Base-by-base conservation (phyloP, 2,113 vertebrate genomes). In the Clarias gariepinus region DNA sequence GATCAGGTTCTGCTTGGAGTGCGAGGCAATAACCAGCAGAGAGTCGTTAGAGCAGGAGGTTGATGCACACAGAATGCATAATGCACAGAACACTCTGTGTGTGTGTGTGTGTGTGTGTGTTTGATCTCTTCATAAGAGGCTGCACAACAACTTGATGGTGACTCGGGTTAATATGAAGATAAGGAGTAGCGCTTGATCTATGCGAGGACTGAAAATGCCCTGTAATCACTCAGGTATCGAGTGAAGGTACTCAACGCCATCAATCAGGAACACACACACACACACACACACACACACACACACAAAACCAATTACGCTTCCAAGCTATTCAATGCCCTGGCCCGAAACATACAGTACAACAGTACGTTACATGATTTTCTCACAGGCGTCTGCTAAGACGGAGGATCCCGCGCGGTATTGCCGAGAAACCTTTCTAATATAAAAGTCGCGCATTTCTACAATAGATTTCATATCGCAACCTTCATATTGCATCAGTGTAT, bases 11-110 rank as follows among this genome's bases (percentile, higher is more conserved):
- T 86, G 81, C 36, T 68, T 28, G 13, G 86, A 86, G 52, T 83
- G 84, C 66, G 57, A 85, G 76, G 83, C 78, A 81, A 87, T 86
- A 86, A 83, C 68, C 52, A 36, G 64, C 33, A 21, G 84, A 71
- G 83, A 69, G 86, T 86, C 85, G 76, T 89, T 87, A 89, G 80
- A 87, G 84, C 63, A 68, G 64, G 81, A 79, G 73, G 73, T 57
- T 76, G 81, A 83, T 77, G 78, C 60, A 64, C 74, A 57, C 36
- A 86, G 89, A 74, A 71, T 81, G 68, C 58, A 57, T 63, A 82
- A 84, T 76, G 30, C 76, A 61, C 81, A 83, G 71, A 83, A 78
- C 76, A 78, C 18, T 52, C 79, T 19, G 23, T 68, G 63, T 41
- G 63, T 77, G 79, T 69, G 57, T 82, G 30, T 30, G 80, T 53